phyloP scores from a whole-genome alignment of 2,888 invertebrate species.

The Nemoura dubitans region DNA sequence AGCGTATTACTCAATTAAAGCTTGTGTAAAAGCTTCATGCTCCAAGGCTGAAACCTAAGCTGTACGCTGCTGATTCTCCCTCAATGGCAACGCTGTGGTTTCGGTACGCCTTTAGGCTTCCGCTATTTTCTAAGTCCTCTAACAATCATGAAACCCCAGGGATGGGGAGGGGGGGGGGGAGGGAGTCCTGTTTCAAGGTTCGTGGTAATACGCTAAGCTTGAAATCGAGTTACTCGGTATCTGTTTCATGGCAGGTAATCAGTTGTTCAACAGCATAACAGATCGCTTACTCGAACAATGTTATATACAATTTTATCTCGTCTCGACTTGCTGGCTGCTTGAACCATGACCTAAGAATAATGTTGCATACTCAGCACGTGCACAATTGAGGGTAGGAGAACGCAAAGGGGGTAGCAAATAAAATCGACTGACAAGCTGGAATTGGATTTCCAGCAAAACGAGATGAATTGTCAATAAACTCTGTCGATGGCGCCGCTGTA shows the following conservation, averaged over 20 bases:
- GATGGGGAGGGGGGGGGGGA: too few relatives aligned
- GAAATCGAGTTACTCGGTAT: neutral
- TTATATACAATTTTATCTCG: neutral
- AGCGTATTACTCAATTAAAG: too few relatives aligned
- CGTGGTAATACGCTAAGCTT: neutral
- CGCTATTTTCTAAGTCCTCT: too few relatives aligned
- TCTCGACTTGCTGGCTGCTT: neutral
- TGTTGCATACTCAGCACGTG: neutral
- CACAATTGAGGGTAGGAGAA: neutral
- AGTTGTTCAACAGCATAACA: neutral
- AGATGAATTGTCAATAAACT: constrained; percentile 4
- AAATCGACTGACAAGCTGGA: neutral
- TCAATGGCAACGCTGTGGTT: too few relatives aligned
- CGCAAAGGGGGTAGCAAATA: neutral
- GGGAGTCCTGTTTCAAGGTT: too few relatives aligned
- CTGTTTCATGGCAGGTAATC: neutral
- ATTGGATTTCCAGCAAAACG: constrained; percentile 1
- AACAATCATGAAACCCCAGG: too few relatives aligned
- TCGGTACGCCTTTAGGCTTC: too few relatives aligned
- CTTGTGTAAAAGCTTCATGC: too few relatives aligned
- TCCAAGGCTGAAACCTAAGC: too few relatives aligned
- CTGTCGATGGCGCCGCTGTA: neutral
- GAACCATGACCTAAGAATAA: neutral
- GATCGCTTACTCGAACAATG: neutral
- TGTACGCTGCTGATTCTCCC: too few relatives aligned